A percentile compares a stretch with the other conserved stretches of the same genome.
phyloP scores from a whole-genome alignment of 2,888 invertebrate species.

The Campoplex capitator region DNA sequence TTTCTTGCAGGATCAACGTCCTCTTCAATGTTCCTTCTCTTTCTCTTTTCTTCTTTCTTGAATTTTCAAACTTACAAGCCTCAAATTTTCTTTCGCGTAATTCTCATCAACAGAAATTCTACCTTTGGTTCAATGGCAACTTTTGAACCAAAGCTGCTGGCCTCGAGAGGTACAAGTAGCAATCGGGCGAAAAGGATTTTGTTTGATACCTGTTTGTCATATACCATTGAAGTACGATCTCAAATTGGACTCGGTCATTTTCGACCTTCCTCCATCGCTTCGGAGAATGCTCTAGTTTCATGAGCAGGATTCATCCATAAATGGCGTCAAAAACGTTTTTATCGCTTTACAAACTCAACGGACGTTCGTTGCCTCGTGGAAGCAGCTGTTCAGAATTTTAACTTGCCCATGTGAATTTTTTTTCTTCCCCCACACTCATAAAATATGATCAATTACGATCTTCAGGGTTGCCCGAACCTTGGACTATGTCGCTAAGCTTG shows the following conservation, averaged over 20 bases:
- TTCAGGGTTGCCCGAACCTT: background rate
- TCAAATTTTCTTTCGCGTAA: slow-evolving; percentile 2
- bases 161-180: background rate
- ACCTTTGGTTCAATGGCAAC: background rate
- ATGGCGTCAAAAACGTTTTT: background rate
- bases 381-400: background rate
- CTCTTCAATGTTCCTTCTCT: background rate
- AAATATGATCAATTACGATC: slow-evolving; percentile 6
- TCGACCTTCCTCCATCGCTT: background rate
- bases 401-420: background rate
- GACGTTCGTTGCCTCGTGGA: slow-evolving; percentile 2
- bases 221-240: background rate
- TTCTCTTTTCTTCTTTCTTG: background rate
- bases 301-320: background rate
- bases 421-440: background rate
- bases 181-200: slow-evolving; percentile 7
- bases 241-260: background rate
- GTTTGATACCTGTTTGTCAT: slow-evolving; percentile 5
- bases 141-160: background rate
- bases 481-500: background rate
- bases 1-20: slow-evolving; percentile 18
- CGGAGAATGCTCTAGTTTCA: background rate
- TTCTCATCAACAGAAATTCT: background rate
- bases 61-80: background rate
- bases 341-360: slow-evolving; percentile 12